Conservation (phyloP, 2,888 invertebrate genomes). For the Athripsodes cinereus region DNA sequence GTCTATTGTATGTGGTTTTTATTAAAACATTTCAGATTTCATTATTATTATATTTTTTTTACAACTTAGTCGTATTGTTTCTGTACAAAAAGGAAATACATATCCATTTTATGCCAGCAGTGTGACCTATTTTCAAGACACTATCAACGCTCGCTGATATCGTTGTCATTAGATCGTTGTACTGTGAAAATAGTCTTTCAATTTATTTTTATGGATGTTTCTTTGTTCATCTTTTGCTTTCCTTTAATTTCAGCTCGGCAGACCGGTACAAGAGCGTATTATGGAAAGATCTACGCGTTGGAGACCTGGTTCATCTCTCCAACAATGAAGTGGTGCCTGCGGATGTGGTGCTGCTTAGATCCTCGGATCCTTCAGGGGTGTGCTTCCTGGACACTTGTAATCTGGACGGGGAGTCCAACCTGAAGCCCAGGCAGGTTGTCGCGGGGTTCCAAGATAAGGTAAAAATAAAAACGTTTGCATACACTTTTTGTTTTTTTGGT, state of each 20-base stretch:
- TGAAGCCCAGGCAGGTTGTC: constrained; percentile 87
- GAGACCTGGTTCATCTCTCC: constrained; percentile 90
- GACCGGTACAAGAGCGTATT: constrained; percentile 77
- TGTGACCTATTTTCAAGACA: too few relatives aligned
- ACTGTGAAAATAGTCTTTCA: too few relatives aligned
- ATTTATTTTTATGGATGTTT: too few relatives aligned
- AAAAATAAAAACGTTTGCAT: constrained; percentile 24
- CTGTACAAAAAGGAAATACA: too few relatives aligned
- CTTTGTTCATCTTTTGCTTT: background rate
- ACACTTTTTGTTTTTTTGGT: too few relatives aligned
- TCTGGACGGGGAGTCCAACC: constrained; percentile 92
- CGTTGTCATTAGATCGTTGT: too few relatives aligned
- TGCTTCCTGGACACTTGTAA: constrained; percentile 96
- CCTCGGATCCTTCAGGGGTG: constrained; percentile 81
- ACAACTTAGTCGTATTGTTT: too few relatives aligned
- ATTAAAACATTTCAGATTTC: too few relatives aligned
- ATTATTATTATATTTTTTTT: too few relatives aligned
- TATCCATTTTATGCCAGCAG: too few relatives aligned
- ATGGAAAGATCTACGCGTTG: constrained; percentile 89
- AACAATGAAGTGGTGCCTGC: constrained; percentile 97
- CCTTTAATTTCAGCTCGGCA: constrained; percentile 70
- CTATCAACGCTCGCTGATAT: too few relatives aligned
- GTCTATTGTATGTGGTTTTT: too few relatives aligned
- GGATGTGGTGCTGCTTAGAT: constrained; percentile 83
- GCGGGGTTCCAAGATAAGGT: constrained; percentile 69